These are phyloP conservation scores for Hemicentrotus pulcherrimus DNA, from an alignment of 35 echinoderm and acorn worm species.

Conservation along the genomic window DNA sequence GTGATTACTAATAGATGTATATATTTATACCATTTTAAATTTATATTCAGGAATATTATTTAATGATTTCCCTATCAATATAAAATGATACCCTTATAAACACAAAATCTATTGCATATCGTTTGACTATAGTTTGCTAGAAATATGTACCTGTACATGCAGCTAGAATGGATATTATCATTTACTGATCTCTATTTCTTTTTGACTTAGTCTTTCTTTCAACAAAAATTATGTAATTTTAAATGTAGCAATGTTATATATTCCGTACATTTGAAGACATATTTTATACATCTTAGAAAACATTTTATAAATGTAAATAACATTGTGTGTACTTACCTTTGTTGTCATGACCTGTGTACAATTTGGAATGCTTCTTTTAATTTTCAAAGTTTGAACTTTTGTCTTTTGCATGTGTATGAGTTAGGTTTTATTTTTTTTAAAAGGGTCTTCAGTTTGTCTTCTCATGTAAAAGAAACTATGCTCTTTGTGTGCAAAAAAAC, in stretches of 20 bases:
- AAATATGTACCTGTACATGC: constrained; percentile 28
- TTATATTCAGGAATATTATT: constrained; percentile 45
- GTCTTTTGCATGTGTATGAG: not conserved
- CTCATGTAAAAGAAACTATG: not conserved
- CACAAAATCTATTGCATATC: constrained; percentile 18
- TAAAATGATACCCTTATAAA: not conserved
- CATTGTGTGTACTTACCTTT: not conserved
- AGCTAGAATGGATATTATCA: not conserved
- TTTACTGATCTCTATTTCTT: constrained; percentile 6
- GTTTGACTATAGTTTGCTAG: constrained; percentile 14
- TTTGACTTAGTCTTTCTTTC: constrained; percentile 30
- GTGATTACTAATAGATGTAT: constrained; percentile 22
- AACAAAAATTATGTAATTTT: constrained; percentile 23
- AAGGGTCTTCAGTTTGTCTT: not conserved
- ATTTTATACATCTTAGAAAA: constrained; percentile 30
- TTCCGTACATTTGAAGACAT: not conserved
- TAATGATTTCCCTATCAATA: constrained; percentile 29
- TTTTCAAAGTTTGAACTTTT: not conserved
- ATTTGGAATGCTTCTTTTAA: not conserved
- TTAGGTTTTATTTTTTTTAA: not conserved
- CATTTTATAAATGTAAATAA: constrained; percentile 38
- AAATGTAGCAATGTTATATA: constrained; percentile 41
- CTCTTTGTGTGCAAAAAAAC: constrained; percentile 3
- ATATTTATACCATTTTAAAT: constrained; percentile 19
- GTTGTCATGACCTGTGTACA: not conserved